These are phyloP conservation scores for Neoascia interrupta DNA, from an alignment of 2,888 invertebrate genomes.

Conservation along the genomic window DNA sequence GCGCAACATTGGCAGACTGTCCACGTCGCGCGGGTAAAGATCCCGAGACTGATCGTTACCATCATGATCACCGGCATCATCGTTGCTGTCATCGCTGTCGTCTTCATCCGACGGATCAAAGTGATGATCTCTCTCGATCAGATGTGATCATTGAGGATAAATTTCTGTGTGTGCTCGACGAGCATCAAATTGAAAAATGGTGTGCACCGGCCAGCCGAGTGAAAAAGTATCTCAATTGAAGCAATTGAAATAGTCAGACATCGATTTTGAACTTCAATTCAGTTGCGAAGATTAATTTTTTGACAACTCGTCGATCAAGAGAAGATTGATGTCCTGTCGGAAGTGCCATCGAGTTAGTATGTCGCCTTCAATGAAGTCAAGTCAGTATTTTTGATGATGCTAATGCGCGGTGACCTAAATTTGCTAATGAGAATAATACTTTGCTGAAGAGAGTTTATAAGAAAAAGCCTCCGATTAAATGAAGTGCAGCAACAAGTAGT, in stretches of 20 bases:
- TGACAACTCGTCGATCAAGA: conserved; percentile 48
- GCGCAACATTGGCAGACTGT: not conserved
- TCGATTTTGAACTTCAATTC: conserved; percentile 46
- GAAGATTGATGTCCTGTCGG: no score
- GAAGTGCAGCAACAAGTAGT: no score
- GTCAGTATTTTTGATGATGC: not conserved
- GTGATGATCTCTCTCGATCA: conserved; percentile 45
- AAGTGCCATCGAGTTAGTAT: not conserved
- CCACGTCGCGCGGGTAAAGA: not conserved
- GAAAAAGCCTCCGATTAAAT: no score
- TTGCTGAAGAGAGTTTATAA: not conserved
- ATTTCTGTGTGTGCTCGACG: conserved; percentile 2
- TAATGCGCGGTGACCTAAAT: not conserved
- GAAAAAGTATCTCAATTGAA: conserved; percentile 7
- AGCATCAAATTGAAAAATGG: no score
- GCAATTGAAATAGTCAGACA: conserved; percentile 35
- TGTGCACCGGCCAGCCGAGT: no score
- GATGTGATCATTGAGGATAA: conserved; percentile 50
- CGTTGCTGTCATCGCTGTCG: conserved; percentile 13
- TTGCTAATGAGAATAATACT: not conserved
- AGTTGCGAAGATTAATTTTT: conserved; percentile 55
- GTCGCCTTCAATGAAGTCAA: not conserved
- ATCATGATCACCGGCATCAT: conserved; percentile 1
- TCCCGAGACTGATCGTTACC: no score
- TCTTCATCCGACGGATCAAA: conserved; percentile 34